Evolutionary conservation across 2,797 vertebrate genomes (phyloP), one percentile per base, ranked within the genome.

Genomic region (Smutsia temminckii): DNA sequence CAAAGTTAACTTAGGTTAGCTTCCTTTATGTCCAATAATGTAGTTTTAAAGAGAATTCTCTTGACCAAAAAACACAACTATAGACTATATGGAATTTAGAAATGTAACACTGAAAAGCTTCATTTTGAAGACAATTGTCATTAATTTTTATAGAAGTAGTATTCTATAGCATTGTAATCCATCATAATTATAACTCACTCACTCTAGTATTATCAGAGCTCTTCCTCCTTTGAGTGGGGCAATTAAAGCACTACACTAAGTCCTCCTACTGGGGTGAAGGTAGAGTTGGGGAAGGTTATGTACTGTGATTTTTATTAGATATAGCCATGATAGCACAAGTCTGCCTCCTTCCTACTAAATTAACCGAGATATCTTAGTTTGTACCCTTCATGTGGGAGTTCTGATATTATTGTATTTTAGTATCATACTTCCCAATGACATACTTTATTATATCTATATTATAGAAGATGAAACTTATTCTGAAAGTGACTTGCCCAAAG

Each of bases 41-140:
- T 37, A n/a, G 51, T 66, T 84, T 93, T 66, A 79, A 88, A 84
- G 40, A 25, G 11, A 92, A 92, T 84, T 89, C n/a, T 79, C 42
- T 74, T 46, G 59, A 79, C 37, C 12, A 66, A 72, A 40, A 42
- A 81, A 37, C 16, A 68, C 21, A 61, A 13, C 12, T 63, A 29
- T 68, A 61, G 25, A 12, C 6, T 91, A 61, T 46, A 53, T 68
- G 42, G 34, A 74, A 91, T 91, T 91, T 91, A 84, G 59, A 93
- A 91, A 85, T 12, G 0, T 40, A 75, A 88, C 42, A 21, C 49
- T 86, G 55, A 53, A 71, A 75, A 87, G n/a, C 27, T 87, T 63
- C 34, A 49, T 69, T 85, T 74, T 85, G 53, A 91, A 85, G 21
- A 91, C 21, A 59, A 84, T 5, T 69, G 13, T 61, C 25, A 34